Percentiles rank a stretch among this genome's conserved stretches.
These are phyloP conservation scores for Asteroscopus sphinx DNA, from an alignment of 2,888 invertebrate genomes.

Conservation along the genomic window DNA sequence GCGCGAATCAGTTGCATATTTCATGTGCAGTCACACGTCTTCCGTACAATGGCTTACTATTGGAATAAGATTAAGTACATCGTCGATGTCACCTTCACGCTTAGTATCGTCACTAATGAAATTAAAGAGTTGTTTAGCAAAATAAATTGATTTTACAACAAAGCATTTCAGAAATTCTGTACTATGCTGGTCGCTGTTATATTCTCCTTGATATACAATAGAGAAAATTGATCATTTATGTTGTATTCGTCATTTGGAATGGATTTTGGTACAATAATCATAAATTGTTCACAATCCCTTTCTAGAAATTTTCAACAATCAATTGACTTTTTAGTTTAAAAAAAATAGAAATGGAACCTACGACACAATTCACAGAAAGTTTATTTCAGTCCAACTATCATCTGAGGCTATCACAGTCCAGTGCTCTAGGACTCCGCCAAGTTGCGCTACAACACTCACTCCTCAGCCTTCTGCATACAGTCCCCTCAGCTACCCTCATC, in stretches of 20 bases:
- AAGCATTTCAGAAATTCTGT: background rate
- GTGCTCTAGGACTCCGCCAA: too few species aligned
- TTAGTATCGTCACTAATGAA: too few species aligned
- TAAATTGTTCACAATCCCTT: background rate
- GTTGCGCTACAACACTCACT: too few species aligned
- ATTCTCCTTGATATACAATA: background rate
- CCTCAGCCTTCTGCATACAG: too few species aligned
- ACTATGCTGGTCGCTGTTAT: background rate
- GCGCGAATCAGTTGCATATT: conserved; percentile 67
- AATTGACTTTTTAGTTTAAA: conserved; percentile 1
- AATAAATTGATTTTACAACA: background rate
- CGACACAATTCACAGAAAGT: background rate
- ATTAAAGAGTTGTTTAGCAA: conserved; percentile 27
- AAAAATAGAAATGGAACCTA: conserved; percentile 11
- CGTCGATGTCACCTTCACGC: conserved; percentile 59
- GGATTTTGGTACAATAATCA: background rate
- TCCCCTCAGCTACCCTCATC: too few species aligned
- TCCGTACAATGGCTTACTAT: conserved; percentile 64
- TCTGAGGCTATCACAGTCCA: too few species aligned
- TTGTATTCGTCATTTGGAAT: too few species aligned
- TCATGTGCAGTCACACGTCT: conserved; percentile 67
- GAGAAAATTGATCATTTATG: too few species aligned
- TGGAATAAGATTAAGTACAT: conserved; percentile 60
- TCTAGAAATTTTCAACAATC: too few species aligned
- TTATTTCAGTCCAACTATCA: conserved; percentile 11